These are phyloP conservation scores for Bibio marci DNA, from an alignment of 2,888 invertebrate genomes.

Conservation along the genomic window DNA sequence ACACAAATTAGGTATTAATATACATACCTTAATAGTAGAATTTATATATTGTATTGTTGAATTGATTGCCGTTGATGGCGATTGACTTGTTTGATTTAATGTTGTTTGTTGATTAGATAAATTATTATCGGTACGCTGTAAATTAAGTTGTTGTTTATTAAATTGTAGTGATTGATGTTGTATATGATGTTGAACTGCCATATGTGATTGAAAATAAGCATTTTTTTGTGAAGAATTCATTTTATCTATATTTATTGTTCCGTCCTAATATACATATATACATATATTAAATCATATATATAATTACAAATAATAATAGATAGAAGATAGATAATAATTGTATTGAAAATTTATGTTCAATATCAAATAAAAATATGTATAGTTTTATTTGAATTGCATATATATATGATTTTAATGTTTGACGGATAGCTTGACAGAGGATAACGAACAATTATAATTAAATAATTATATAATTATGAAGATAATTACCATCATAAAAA, in stretches of 20 bases:
- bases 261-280: constrained; percentile 39
- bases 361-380: too few relatives aligned
- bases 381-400: too few relatives aligned
- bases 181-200: constrained; percentile 62
- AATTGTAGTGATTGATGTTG: constrained; percentile 47
- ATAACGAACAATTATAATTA: too few relatives aligned
- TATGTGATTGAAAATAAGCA: constrained; percentile 55
- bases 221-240: constrained; percentile 60
- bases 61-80: not conserved
- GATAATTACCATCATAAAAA: too few relatives aligned
- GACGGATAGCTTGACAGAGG: too few relatives aligned
- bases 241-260: constrained; percentile 55
- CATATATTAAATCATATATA: too few relatives aligned
- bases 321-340: too few relatives aligned
- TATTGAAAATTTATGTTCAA: too few relatives aligned
- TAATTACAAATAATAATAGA: too few relatives aligned
- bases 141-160: constrained; percentile 21
- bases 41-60: not conserved
- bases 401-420: too few relatives aligned
- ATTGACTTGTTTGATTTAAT: not conserved
- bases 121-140: not conserved
- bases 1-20: too few relatives aligned
- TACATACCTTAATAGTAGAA: not conserved
- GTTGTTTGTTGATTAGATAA: not conserved
- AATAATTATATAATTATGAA: too few relatives aligned